Percentiles rank a stretch among this genome's conserved stretches.
phyloP scores from a whole-genome alignment of 2,888 invertebrate genomes.

The Boloria euphrosyne region DNA sequence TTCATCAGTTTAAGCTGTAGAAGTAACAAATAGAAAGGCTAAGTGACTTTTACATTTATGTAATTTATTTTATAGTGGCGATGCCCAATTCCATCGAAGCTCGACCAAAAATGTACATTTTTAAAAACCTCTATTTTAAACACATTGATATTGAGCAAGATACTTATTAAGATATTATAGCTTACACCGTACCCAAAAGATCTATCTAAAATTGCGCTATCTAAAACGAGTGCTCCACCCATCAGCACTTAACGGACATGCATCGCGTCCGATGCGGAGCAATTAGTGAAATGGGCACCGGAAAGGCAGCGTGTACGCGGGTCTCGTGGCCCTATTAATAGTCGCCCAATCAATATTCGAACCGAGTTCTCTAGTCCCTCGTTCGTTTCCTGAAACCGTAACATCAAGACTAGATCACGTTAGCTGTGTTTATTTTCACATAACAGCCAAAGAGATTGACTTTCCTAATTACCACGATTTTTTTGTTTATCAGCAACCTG shows the following conservation, averaged over 20 bases:
- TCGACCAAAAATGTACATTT: too few relatives aligned
- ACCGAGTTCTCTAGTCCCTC: constrained; percentile 47
- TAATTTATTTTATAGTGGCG: too few relatives aligned
- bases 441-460: background rate
- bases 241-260: constrained; percentile 37
- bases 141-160: too few relatives aligned
- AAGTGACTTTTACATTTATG: too few relatives aligned
- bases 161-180: too few relatives aligned
- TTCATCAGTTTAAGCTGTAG: too few relatives aligned
- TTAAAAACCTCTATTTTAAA: too few relatives aligned
- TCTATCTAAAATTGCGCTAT: constrained; percentile 18
- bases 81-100: too few relatives aligned
- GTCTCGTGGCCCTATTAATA: constrained; percentile 62
- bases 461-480: too few relatives aligned
- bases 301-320: constrained; percentile 41
- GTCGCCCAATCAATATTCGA: constrained; percentile 71
- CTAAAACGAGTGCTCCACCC: constrained; percentile 24
- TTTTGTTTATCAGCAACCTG: too few relatives aligned
- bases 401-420: constrained; percentile 25
- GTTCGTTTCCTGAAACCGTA: constrained; percentile 30
- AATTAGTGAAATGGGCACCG: constrained; percentile 71
- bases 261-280: constrained; percentile 48
- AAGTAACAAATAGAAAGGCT: too few relatives aligned
- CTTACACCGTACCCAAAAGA: background rate
- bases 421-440: background rate